These are phyloP conservation scores for Glareola pratincola DNA, from an alignment of 2,113 vertebrate species.

Conservation along the genomic window DNA sequence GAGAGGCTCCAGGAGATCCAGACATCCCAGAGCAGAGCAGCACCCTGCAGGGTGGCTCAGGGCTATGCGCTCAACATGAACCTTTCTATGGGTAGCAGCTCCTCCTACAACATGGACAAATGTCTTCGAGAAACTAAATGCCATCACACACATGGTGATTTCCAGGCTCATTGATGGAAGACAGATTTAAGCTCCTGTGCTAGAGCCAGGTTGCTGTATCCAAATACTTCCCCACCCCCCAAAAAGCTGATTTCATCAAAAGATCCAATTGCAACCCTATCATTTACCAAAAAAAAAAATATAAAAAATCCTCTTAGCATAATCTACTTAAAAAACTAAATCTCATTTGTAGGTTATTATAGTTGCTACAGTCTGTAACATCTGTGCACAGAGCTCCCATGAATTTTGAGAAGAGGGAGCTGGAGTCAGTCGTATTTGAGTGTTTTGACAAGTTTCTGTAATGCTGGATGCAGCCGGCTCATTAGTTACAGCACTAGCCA, in stretches of 20 bases:
- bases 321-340: slow-evolving; percentile 38
- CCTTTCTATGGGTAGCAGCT: neutral
- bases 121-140: neutral
- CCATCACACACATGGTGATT: neutral
- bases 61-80: neutral
- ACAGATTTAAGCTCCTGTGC: neutral
- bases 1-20: neutral
- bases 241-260: slow-evolving; percentile 16
- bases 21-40: neutral
- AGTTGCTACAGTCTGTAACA: neutral
- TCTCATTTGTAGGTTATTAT: slow-evolving; percentile 28
- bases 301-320: neutral
- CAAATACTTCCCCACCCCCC: neutral
- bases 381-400: neutral
- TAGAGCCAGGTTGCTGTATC: neutral
- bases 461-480: neutral
- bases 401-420: neutral
- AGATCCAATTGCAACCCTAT: slow-evolving; percentile 20
- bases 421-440: neutral
- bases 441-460: neutral
- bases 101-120: neutral
- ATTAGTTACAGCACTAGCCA: neutral
- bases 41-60: neutral
- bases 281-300: neutral
- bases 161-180: neutral